These are phyloP conservation scores for Nestor notabilis DNA, from an alignment of 2,113 vertebrate genomes.

Conservation along the genomic window DNA sequence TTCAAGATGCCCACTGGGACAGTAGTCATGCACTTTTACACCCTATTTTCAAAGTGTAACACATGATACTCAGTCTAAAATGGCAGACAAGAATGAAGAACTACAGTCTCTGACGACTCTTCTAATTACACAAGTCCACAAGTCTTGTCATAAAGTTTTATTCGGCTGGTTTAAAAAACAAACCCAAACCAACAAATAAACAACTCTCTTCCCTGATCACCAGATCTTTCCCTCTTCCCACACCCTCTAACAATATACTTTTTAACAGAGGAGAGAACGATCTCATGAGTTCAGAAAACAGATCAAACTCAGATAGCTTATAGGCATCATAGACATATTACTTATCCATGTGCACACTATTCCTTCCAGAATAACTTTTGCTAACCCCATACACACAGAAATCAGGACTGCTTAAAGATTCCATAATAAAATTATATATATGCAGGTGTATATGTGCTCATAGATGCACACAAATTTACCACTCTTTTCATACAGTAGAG, in stretches of 20 bases:
- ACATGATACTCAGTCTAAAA: background rate
- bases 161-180: background rate
- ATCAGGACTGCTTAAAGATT: background rate
- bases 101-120: background rate
- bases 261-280: background rate
- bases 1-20: background rate
- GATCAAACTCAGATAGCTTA: background rate
- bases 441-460: rapidly evolving
- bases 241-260: background rate
- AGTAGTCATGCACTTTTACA: background rate
- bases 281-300: background rate
- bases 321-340: background rate
- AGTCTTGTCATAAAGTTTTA: background rate
- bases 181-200: background rate
- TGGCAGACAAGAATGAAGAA: background rate
- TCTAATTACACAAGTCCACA: background rate
- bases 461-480: background rate
- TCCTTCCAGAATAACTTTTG: background rate
- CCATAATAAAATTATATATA: background rate
- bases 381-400: background rate
- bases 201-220: background rate
- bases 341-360: background rate
- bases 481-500: background rate
- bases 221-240: background rate
- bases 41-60: background rate